A percentile compares a stretch with the other conserved stretches of the same genome.
Conservation (phyloP, 2,888 invertebrate genomes). For the Morpho deidamia region DNA sequence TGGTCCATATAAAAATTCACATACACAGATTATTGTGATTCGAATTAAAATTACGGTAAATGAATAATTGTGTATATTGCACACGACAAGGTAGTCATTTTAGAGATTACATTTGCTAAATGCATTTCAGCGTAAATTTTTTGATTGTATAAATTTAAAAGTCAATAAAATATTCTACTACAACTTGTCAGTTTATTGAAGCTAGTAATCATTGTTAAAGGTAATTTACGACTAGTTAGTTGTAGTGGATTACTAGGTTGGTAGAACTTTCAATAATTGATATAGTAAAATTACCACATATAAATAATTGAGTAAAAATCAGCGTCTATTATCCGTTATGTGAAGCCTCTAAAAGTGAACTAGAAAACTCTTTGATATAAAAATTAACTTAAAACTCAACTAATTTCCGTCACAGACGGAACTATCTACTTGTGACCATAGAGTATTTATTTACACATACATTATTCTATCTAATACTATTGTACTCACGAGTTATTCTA, state of each 20-base stretch:
- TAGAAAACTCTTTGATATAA: slow-evolving; percentile 5
- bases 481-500: slow-evolving; percentile 12
- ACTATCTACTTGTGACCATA: slow-evolving; percentile 22
- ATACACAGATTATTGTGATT: slow-evolving; percentile 32
- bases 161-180: too few relatives aligned
- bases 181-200: too few relatives aligned
- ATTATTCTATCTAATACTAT: slow-evolving; percentile 23
- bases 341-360: slow-evolving; percentile 15
- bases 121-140: too few relatives aligned
- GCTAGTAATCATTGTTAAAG: too few relatives aligned
- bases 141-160: too few relatives aligned
- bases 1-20: slow-evolving; percentile 27
- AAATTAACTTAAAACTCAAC: slow-evolving; percentile 1
- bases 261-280: too few relatives aligned
- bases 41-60: slow-evolving; percentile 12
- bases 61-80: too few relatives aligned
- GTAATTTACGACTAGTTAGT: too few relatives aligned
- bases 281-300: background rate
- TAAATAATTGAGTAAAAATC: background rate
- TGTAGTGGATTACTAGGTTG: too few relatives aligned
- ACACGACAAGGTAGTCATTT: too few relatives aligned
- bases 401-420: slow-evolving; percentile 23
- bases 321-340: background rate
- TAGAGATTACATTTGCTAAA: too few relatives aligned
- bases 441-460: slow-evolving; percentile 28